Base-by-base conservation (phyloP, 1,140 invertebrate genomes). In the Drosophila funebris region DNA sequence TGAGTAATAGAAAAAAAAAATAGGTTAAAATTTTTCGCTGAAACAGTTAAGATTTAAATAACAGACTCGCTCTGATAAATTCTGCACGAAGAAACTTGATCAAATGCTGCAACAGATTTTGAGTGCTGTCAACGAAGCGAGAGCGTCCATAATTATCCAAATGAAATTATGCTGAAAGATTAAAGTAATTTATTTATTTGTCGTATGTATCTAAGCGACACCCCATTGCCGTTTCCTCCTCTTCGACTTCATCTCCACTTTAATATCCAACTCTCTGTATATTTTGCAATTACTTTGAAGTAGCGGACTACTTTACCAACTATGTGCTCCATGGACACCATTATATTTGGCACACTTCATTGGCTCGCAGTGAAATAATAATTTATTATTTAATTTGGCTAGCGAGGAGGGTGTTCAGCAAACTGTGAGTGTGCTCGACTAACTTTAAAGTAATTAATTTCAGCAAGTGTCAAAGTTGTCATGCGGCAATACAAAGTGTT, bases 301-400 rank as follows among this genome's bases (percentile, higher is more conserved):
- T 87, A 67, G 74, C 48, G 78, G 78, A 88, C 75, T 78, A 82
- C 50, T 66, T 66, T 61, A 66, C 64, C 67, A 76, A 88, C 83
- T 87, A 82, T 88, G 73, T 78, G 76, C 58, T 82, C 54, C 68
- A 70, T 69, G 75, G 75, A 75, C 60, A 39, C 75, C 83, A 87
- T 87, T 87, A 87, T 83, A 87, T 87, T 87, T 83, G 83, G 75
- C 76, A 87, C 83, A 87, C 75, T 87, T 87, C 83, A 87, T 87
- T 88, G 83, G 83, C 75, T 76, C 67, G 78, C 78, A 63, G 60
- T 70, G 68, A 76, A 88, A 87, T 87, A 88, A 87, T 87, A 87
- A 87, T 87, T 87, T 87, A 87, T 87, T 87, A 87, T 87, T 87
- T 88, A 78, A 87, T 87, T 88, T 77, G 22, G 56, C 54, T 54